Evolutionary conservation across 92 coral and sea anemone species (phyloP).

Genomic region (Porites cylindrica): DNA sequence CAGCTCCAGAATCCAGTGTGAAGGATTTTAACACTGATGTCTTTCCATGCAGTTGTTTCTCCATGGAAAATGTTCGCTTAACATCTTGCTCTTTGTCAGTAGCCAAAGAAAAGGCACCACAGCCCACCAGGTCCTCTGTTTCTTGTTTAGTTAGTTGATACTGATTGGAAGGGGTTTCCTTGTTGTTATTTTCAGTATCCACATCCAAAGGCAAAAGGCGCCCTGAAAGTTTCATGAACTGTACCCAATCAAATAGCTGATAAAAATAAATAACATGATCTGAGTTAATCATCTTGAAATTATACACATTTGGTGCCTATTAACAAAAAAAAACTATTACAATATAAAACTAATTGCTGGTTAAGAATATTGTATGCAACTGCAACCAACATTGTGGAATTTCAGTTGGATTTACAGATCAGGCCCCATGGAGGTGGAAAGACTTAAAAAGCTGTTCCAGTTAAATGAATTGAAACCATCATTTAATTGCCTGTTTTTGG

Average conservation of each 20-base stretch:
- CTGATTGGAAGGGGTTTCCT: slow-evolving; percentile 18
- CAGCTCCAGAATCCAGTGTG: not conserved
- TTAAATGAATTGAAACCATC: too few species aligned
- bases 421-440: too few species aligned
- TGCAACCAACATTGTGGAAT: too few species aligned
- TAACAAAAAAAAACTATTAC: too few species aligned
- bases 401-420: too few species aligned
- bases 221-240: slow-evolving; percentile 13
- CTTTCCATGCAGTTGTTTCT: slow-evolving; percentile 23
- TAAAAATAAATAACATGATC: too few species aligned
- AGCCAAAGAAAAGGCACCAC: slow-evolving; percentile 18
- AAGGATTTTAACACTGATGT: slow-evolving; percentile 13
- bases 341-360: too few species aligned
- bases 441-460: too few species aligned
- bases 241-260: slow-evolving; percentile 10
- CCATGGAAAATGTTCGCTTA: slow-evolving; percentile 12
- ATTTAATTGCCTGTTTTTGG: too few species aligned
- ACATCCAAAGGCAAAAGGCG: not conserved
- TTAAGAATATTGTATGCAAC: too few species aligned
- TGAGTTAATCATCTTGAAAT: too few species aligned
- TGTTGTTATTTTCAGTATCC: slow-evolving; percentile 2
- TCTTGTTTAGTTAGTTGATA: slow-evolving; percentile 23
- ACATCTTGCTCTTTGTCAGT: not conserved
- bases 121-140: slow-evolving; percentile 14
- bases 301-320: too few species aligned